Percentiles rank a stretch among this genome's conserved stretches.
phyloP scores from a whole-genome alignment of 30 jellyfish, hydroid and myxozoan genomes.

The Euphysa ruthae region DNA sequence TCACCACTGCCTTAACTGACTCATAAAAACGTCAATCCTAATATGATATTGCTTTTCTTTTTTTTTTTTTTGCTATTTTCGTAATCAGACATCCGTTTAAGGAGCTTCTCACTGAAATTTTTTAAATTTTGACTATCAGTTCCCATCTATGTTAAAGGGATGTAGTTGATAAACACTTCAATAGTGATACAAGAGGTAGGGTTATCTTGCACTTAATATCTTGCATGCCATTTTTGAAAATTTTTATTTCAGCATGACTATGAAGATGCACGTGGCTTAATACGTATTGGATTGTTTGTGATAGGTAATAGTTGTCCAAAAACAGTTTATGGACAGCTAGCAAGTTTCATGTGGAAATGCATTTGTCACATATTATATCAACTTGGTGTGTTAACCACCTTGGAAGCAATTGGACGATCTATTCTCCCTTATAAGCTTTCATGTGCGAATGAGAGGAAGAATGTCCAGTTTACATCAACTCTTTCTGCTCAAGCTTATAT shows the following conservation, averaged over 20 bases:
- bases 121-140: no score
- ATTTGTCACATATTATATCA: conserved; percentile 28
- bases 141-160: no score
- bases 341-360: conserved; percentile 38
- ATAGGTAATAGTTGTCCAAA: conserved; percentile 41
- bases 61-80: no score
- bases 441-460: conserved; percentile 13
- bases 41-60: no score
- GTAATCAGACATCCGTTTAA: no score
- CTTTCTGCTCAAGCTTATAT: conserved; percentile 28
- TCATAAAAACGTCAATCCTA: no score
- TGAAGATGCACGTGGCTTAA: conserved; percentile 21
- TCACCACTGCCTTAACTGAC: no score
- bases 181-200: no score
- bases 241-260: conserved; percentile 27
- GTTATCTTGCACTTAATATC: no score
- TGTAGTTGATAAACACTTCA: no score
- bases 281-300: conserved; percentile 37
- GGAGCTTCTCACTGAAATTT: no score
- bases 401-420: conserved; percentile 23
- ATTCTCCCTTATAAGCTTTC: conserved; percentile 5
- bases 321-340: conserved; percentile 14
- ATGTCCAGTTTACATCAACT: conserved; percentile 13
- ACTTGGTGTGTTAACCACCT: conserved; percentile 25
- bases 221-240: no score